Evolutionary conservation across 1,140 invertebrate species (phyloP), one percentile per base, ranked within the genome.

Genomic region (Drosophila virilis): DNA sequence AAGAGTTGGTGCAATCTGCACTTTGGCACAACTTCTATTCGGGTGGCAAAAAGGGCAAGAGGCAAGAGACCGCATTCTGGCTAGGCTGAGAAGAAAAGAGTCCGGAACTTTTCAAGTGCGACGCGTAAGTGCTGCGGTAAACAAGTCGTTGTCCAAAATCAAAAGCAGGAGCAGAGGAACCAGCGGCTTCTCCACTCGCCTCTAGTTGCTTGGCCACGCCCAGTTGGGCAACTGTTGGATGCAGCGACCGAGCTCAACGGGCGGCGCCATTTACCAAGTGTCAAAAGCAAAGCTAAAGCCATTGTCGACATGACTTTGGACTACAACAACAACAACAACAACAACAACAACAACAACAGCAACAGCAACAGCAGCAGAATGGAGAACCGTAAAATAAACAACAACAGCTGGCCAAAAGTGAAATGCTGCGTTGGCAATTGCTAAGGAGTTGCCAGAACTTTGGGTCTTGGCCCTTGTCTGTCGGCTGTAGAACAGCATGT

Each of bases 281-380:
- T 90, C 88, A 90, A 88, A 90, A 90, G 88, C 88, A 90, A 90
- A 90, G 88, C 88, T 90, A 90, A 88, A 90, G 82, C 88, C 79
- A 91, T 90, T 90, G 88, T 90, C 88, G 80, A 90, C 88, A 90
- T 90, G 88, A 90, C 82, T 90, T 90, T 73, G 82, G 80, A 80
- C 79, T 77, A 85, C 86, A 90, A 81, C 72, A 80, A 67, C 54
- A 79, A 46, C 77, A 84, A 62, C 33, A 73, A 17, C 33, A 17
- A n/a, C 17, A 58, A 43, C 58, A 58, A 15, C 38, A 46, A 37
- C 50, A 58, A 42, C 52, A 32, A 50, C 10, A 68, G 55, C 46
- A 61, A 17, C 32, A 22, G 3, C 22, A 22, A 22, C 22, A 22
- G 22, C 22, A 22, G 3, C 22, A 22, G 2, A 22, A 22, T 22